Evolutionary conservation across 2,113 vertebrate species (phyloP).

Genomic region (Spea multiplicata): DNA sequence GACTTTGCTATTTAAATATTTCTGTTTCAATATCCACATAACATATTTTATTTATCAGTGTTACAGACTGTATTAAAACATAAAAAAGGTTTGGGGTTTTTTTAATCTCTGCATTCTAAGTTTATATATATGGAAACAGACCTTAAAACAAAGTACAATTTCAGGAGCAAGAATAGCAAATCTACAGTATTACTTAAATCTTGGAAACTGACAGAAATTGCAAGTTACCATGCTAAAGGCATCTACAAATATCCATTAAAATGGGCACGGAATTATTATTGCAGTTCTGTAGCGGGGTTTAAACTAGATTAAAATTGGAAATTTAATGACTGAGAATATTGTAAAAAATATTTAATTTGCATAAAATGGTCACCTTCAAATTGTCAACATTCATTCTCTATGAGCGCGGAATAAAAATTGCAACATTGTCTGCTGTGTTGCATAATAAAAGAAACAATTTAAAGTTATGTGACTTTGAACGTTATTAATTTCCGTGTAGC

Average conservation of each 20-base stretch:
- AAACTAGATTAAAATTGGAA: slow-evolving; percentile 44
- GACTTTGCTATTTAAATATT: too few species aligned
- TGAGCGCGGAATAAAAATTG: slow-evolving; percentile 43
- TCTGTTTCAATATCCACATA: too few species aligned
- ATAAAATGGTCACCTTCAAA: slow-evolving; percentile 48
- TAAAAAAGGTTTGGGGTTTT: too few species aligned
- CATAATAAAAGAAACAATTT: slow-evolving; percentile 44
- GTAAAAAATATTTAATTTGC: slow-evolving; percentile 37
- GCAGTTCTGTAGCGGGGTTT: slow-evolving; percentile 1
- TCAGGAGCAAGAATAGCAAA: slow-evolving; percentile 16
- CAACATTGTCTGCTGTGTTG: slow-evolving; percentile 30
- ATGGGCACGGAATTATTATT: slow-evolving; percentile 36
- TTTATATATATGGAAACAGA: too few species aligned
- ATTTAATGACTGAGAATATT: slow-evolving; percentile 47
- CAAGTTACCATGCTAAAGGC: slow-evolving; percentile 36
- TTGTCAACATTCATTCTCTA: slow-evolving; percentile 36
- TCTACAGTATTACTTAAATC: slow-evolving; percentile 5
- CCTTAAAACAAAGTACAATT: background rate
- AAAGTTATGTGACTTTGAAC: slow-evolving; percentile 41
- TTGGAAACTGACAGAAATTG: slow-evolving; percentile 6
- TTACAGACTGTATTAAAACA: too few species aligned
- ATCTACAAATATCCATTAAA: slow-evolving; percentile 37
- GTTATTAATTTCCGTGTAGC: slow-evolving; percentile 42
- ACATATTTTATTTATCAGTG: too few species aligned
- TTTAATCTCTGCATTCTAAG: too few species aligned